Conservation (phyloP, 2,113 vertebrate genomes). For the Pedetes capensis region DNA sequence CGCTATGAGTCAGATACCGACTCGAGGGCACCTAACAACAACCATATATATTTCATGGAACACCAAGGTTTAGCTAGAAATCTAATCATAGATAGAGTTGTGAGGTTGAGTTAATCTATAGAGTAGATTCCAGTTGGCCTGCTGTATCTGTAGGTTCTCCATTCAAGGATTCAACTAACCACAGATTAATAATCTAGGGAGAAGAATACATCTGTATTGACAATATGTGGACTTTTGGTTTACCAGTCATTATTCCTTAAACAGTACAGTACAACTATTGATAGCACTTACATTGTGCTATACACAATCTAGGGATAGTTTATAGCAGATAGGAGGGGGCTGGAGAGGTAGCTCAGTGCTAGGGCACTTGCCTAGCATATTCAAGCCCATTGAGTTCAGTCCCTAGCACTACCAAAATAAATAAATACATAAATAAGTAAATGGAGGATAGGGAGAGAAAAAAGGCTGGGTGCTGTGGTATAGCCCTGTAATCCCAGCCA, state of each 20-base stretch:
- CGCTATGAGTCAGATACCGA: too few relatives aligned
- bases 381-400: too few relatives aligned
- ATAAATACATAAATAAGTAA: too few relatives aligned
- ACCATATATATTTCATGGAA: too few relatives aligned
- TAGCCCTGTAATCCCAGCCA: too few relatives aligned
- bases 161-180: neutral
- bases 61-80: neutral
- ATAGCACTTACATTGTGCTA: neutral
- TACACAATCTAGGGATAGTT: neutral
- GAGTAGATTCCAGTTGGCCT: neutral
- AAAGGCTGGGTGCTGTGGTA: too few relatives aligned
- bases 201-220: neutral
- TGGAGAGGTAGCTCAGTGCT: too few relatives aligned
- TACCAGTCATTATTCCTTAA: neutral
- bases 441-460: too few relatives aligned
- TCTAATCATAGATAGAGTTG: neutral
- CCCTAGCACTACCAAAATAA: too few relatives aligned
- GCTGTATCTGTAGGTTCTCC: neutral
- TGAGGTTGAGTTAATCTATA: neutral
- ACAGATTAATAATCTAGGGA: neutral
- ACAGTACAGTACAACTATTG: neutral
- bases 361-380: too few relatives aligned
- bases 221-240: neutral
- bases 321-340: neutral
- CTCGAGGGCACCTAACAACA: too few relatives aligned